Percentiles rank a stretch among this genome's conserved stretches.
Evolutionary conservation across 1,140 invertebrate genomes (phyloP).

Genomic region (Solenopsis invicta): DNA sequence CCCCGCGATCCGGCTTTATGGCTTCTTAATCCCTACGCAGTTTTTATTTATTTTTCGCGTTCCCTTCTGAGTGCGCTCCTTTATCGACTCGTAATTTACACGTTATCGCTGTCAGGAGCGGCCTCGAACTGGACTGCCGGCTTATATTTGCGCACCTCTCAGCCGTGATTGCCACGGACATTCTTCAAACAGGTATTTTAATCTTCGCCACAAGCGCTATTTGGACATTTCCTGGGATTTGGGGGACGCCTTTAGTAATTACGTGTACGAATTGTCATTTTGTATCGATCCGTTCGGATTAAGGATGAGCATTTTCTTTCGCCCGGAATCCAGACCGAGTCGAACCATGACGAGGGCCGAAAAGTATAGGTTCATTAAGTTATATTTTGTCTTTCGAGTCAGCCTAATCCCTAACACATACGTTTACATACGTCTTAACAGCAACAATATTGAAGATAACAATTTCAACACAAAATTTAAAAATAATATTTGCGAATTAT

Average conservation of each 20-base stretch:
- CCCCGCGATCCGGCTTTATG: conserved; percentile 25
- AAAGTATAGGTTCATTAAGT: not conserved
- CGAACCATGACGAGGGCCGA: not conserved
- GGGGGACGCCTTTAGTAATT: conserved; percentile 9
- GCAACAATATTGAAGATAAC: not conserved
- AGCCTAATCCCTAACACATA: not conserved
- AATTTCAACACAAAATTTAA: not conserved
- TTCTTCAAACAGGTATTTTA: conserved; percentile 46
- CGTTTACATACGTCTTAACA: not conserved
- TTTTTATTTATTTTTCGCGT: conserved; percentile 32
- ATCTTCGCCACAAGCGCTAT: not conserved
- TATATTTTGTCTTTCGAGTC: not conserved
- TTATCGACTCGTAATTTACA: conserved; percentile 59
- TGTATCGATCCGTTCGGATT: conserved; percentile 15
- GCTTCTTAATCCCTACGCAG: conserved; percentile 53
- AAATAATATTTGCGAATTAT: not conserved
- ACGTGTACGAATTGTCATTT: conserved; percentile 31
- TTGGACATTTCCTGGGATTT: conserved; percentile 48
- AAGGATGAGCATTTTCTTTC: conserved; percentile 16
- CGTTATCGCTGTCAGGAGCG: conserved; percentile 28
- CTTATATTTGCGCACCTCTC: conserved; percentile 38
- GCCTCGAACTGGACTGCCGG: conserved; percentile 37
- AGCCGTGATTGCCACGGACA: conserved; percentile 3
- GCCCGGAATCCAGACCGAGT: not conserved
- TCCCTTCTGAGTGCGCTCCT: not conserved